Evolutionary conservation across 2,888 invertebrate species (phyloP), one percentile per base, ranked within the genome.

Genomic region (Lepidochrysops patricia): DNA sequence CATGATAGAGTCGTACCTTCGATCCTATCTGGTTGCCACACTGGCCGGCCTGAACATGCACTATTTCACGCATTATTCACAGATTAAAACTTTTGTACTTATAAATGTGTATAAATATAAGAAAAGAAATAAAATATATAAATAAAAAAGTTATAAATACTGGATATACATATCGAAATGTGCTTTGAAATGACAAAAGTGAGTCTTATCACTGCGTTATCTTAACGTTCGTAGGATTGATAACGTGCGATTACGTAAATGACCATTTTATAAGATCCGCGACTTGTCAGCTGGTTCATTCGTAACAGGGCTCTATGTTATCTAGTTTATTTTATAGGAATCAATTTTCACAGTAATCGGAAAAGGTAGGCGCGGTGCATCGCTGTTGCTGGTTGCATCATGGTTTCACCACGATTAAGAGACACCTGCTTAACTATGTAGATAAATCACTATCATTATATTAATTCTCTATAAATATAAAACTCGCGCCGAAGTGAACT

Each of bases 1-100:
- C n/a, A n/a, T n/a, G n/a, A n/a, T n/a, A n/a, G n/a, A n/a, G n/a
- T n/a, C 71, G 75, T 85, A 95, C 96, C 93, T 97, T 97, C 58
- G 97, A 96, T 68, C 97, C 97, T 75, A 97, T 97, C 86, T 97
- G 97, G 84, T 97, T 98, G 58, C 97, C 97, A 80, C 97, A 97
- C 81, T 97, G 97, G 58, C 97, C 98, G 61, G 95, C 94, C 84
- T 98, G 97, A 61, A 98, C 92, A 79, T 97, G 97, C 62, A 98
- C 96, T 72, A 98, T 97, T 93, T 97, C 97, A 84, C 97, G 93
- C 97, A 98, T 98, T 86, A 89, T 66, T 48, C 49, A 19, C 29
- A 37, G 50, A 13, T 57, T 58, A 19, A 58, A 49, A 56, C n/a
- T n/a, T n/a, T n/a, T n/a, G n/a, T n/a, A n/a, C n/a, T n/a, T n/a